Evolutionary conservation across 2,113 vertebrate species (phyloP), one percentile per base, ranked within the genome.

Genomic region (Martes martes): DNA sequence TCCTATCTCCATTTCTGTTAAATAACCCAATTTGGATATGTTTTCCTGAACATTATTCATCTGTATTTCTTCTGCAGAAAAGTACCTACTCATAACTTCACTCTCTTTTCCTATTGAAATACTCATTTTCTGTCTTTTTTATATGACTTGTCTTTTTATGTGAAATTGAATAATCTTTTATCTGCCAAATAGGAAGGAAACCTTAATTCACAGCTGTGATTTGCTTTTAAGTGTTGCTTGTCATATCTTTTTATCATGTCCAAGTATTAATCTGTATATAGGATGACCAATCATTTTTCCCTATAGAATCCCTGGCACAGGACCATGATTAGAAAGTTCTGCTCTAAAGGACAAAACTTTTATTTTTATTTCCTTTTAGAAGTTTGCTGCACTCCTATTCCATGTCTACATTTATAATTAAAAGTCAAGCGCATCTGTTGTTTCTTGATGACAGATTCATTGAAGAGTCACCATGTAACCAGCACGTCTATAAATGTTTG

Each of bases 31-130:
- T 31, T 94, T 87, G 65, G 93, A 52, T 83, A 63, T 6, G 91
- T 67, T 87, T 97, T 87, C 26, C 89, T 89, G 85, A 88, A 81
- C 50, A 69, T 82, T 50, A 52, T 65, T 88, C 52, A 78, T 57
- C 52, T 83, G 23, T 76, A 94, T 93, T 95, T 93, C 55, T 90
- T 83, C 87, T 87, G 14, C 23, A 42, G 42, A 80, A 76, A 94
- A 82, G 52, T 78, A 24, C 57, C 87, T 82, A 23, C 31, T 47
- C 67, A 9, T 33, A 67, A 69, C 9, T 33, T 57, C 76, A 10
- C 6, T 57, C 55, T 26, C n/a, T 96, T 95, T 82, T 87, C 59
- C 86, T 87, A 78, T 4, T 71, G 16, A 90, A 83, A 93, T 83
- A 74, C 55, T 91, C 74, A 78, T 83, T 88, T 81, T 95, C 14